Evolutionary conservation across 2,797 vertebrate genomes (phyloP).

Genomic region (Lacerta viridis): DNA sequence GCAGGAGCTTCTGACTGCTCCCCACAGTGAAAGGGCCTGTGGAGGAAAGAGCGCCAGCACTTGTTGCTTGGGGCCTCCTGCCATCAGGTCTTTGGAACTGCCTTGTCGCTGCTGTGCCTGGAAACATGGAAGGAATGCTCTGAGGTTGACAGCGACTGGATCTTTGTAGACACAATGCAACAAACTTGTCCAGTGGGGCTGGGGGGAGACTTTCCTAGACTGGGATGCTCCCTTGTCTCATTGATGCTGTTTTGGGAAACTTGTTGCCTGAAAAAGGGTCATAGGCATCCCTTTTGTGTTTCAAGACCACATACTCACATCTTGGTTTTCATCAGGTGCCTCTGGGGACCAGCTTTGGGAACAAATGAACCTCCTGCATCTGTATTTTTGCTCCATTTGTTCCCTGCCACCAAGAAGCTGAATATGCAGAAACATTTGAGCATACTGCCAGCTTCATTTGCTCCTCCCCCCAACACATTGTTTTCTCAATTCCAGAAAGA

Average conservation of each 20-base stretch:
- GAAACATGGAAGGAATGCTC: conserved; percentile 38
- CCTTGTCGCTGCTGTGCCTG: conserved; percentile 39
- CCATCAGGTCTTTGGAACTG: conserved; percentile 63
- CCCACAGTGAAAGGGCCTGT: conserved; percentile 26
- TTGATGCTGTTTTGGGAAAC: conserved; percentile 22
- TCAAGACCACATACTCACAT: background rate
- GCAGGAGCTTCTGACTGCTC: too few species aligned
- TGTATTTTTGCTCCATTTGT: too few species aligned
- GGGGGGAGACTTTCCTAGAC: rapidly evolving
- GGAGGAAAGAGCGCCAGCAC: conserved; percentile 19
- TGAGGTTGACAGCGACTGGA: conserved; percentile 38
- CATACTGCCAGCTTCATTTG: background rate
- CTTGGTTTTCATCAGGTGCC: background rate
- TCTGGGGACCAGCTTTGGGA: conserved; percentile 30
- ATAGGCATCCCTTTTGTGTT: background rate
- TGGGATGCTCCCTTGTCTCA: background rate
- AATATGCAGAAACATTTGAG: background rate
- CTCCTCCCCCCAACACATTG: conserved; percentile 17
- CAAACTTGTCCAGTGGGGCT: background rate
- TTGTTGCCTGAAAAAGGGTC: conserved; percentile 39
- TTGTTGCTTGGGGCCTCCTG: conserved; percentile 46
- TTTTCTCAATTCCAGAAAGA: background rate
- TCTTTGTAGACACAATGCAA: background rate
- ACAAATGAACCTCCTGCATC: background rate
- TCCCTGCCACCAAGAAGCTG: background rate